phyloP scores from a whole-genome alignment of 2,797 vertebrate species.

The Arrhamphus sclerolepis region DNA sequence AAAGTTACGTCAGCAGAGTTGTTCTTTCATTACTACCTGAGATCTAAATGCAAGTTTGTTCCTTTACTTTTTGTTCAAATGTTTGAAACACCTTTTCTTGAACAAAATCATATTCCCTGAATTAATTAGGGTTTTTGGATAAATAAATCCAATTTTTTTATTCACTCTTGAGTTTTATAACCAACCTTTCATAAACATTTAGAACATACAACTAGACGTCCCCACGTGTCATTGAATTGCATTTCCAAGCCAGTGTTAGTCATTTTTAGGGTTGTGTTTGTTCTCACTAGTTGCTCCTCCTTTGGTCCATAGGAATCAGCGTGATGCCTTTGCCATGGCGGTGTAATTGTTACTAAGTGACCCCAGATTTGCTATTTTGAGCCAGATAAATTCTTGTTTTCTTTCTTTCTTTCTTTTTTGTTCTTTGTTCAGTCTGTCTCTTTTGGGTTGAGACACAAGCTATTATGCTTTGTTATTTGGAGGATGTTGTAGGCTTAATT shows the following conservation, averaged over 20 bases:
- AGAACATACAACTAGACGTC: too few species aligned
- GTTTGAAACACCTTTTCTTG: constrained; percentile 51
- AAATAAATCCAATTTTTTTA: too few species aligned
- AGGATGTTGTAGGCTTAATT: constrained; percentile 55
- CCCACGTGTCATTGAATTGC: too few species aligned
- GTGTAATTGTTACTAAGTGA: constrained; percentile 55
- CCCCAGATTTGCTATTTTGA: constrained; percentile 46
- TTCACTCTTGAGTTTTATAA: constrained; percentile 1
- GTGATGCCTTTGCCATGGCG: constrained; percentile 37
- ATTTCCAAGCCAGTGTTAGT: too few species aligned
- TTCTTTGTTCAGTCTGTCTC: constrained; percentile 6
- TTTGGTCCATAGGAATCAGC: constrained; percentile 31
- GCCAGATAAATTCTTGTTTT: constrained; percentile 40
- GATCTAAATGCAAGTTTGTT: constrained; percentile 9
- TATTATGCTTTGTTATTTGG: constrained; percentile 48
- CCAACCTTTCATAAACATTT: constrained; percentile 43
- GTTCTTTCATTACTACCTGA: constrained; percentile 30
- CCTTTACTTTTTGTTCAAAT: constrained; percentile 40
- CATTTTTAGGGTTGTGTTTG: constrained; percentile 27
- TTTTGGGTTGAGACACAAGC: constrained; percentile 29
- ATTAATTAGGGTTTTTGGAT: constrained; percentile 22
- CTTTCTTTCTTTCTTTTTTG: constrained; percentile 21
- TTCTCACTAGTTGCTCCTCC: constrained; percentile 21
- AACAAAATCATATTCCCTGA: constrained; percentile 42
- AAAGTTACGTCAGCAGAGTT: constrained; percentile 22